These are phyloP conservation scores for Oreochromis tanganicae DNA, from an alignment of 2,113 vertebrate genomes.

Conservation along the genomic window DNA sequence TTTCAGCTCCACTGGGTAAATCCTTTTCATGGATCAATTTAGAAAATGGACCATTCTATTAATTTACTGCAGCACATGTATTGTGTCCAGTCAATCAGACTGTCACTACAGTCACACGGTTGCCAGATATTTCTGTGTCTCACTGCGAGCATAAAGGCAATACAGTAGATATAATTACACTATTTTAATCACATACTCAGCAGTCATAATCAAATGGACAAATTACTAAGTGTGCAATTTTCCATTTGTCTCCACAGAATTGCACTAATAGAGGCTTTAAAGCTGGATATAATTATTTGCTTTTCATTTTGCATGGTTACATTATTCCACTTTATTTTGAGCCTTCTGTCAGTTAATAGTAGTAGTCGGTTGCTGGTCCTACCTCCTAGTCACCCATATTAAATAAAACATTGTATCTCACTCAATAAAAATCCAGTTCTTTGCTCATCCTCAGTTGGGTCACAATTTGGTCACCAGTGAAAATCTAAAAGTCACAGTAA, in stretches of 20 bases:
- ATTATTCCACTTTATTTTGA: constrained; percentile 42
- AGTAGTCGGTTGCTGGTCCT: background rate
- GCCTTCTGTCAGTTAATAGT: background rate
- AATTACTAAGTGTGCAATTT: constrained; percentile 60
- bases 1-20: constrained; percentile 9
- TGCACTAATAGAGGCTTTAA: constrained; percentile 56
- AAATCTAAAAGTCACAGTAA: background rate
- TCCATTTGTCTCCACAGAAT: constrained; percentile 44
- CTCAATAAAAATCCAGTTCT: background rate
- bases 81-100: constrained; percentile 36
- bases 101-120: background rate
- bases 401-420: background rate
- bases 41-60: constrained; percentile 26
- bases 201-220: constrained; percentile 60
- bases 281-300: constrained; percentile 59
- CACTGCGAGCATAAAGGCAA: constrained; percentile 29
- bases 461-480: background rate
- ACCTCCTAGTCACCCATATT: background rate
- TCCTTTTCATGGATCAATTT: constrained; percentile 46
- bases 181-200: constrained; percentile 62
- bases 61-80: constrained; percentile 14
- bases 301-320: constrained; percentile 44
- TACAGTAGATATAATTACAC: constrained; percentile 62
- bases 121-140: constrained; percentile 24
- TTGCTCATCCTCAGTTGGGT: background rate